Evolutionary conservation across 2,797 vertebrate genomes (phyloP).

Genomic region (Clarias laeviceps): DNA sequence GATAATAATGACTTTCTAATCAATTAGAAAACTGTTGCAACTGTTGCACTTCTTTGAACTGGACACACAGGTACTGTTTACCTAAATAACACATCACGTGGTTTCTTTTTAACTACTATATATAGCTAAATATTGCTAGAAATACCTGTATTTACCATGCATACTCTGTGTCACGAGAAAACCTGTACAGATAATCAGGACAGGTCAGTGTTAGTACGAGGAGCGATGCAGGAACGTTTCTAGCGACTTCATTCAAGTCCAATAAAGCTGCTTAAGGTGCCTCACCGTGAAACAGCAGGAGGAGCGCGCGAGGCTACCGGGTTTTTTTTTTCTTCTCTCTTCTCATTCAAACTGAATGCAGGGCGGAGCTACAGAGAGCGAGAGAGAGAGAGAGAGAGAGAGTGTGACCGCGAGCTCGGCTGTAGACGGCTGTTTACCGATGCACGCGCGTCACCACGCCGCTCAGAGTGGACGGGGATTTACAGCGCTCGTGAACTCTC

Average conservation of each 20-base stretch:
- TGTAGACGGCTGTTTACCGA: slow-evolving; percentile 43
- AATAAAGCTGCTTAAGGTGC: not conserved
- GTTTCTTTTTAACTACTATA: not conserved
- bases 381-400: slow-evolving; percentile 3
- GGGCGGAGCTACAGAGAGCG: slow-evolving; percentile 22
- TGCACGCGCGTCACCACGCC: slow-evolving; percentile 40
- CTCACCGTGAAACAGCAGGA: slow-evolving; percentile 44
- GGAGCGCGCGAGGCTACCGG: slow-evolving; percentile 41
- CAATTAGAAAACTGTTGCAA: not conserved
- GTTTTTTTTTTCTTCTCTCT: not conserved
- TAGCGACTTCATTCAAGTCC: not conserved
- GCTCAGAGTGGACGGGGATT: not conserved
- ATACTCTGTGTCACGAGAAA: not conserved
- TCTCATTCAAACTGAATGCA: slow-evolving; percentile 4
- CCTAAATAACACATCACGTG: not conserved
- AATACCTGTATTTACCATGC: not conserved
- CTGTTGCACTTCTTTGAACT: not conserved
- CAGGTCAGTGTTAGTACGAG: not conserved
- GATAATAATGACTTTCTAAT: not conserved
- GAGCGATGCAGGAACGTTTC: not conserved
- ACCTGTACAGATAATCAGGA: not conserved
- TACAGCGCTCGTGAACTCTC: not conserved
- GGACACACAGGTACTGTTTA: not conserved
- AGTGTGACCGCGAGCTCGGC: slow-evolving; percentile 29
- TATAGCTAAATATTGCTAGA: not conserved